phyloP scores from a whole-genome alignment of 2,113 vertebrate genomes.

The Esox niger region DNA sequence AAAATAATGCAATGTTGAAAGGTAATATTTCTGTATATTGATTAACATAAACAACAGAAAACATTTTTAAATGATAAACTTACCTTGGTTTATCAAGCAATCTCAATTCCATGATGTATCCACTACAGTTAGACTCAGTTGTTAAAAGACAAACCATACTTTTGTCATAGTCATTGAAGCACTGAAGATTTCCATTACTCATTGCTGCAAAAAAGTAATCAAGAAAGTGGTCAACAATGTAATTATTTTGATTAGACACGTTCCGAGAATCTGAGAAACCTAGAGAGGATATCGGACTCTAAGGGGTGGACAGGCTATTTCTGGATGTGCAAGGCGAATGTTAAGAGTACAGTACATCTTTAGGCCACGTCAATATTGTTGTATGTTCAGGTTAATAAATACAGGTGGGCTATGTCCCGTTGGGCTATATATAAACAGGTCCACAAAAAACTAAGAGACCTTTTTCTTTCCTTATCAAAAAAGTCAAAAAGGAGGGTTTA shows the following conservation, averaged over 20 bases:
- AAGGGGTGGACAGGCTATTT: no score
- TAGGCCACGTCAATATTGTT: no score
- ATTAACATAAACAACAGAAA: background rate
- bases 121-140: constrained; percentile 36
- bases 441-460: no score
- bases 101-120: constrained; percentile 30
- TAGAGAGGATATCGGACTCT: no score
- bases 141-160: constrained; percentile 42
- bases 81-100: accelerated
- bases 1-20: background rate
- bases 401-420: no score
- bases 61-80: constrained; percentile 4
- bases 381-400: no score
- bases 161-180: constrained; percentile 36
- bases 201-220: background rate
- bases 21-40: background rate
- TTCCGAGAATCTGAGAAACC: no score
- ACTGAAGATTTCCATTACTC: constrained; percentile 28
- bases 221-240: background rate
- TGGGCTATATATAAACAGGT: no score
- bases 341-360: no score
- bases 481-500: no score
- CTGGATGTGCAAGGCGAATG: no score
- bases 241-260: background rate
- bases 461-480: no score